A percentile compares a stretch with the other conserved stretches of the same genome.
Conservation (phyloP, 2,888 invertebrate species). For the Oasisia sp. region DNA sequence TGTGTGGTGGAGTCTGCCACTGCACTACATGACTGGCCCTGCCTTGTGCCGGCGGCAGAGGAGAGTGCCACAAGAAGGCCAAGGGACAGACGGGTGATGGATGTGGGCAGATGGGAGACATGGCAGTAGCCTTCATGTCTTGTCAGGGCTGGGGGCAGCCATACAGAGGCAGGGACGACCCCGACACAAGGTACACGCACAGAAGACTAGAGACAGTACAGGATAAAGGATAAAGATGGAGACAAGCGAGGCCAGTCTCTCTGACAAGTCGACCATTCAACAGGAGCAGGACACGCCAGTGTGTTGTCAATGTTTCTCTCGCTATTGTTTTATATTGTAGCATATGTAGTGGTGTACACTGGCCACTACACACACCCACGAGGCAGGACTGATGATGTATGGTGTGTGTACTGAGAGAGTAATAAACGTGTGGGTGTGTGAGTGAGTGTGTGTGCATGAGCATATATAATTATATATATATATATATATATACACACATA, state of each 20-base stretch:
- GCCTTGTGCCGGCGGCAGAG: not conserved
- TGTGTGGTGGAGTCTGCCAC: not conserved
- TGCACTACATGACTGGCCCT: not conserved
- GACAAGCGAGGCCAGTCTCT: too few relatives aligned
- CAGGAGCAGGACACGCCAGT: not conserved
- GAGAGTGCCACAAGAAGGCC: not conserved
- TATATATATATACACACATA: not conserved
- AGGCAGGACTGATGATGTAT: not conserved
- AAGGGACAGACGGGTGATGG: slow-evolving; percentile 10
- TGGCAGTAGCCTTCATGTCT: not conserved
- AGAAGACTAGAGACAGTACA: too few relatives aligned
- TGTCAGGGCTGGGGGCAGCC: not conserved
- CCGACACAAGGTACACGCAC: not conserved
- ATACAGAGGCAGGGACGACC: not conserved
- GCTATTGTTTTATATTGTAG: not conserved
- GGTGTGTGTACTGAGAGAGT: too few relatives aligned
- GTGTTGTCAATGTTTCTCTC: not conserved
- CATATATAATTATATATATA: slow-evolving; percentile 18
- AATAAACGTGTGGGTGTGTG: not conserved
- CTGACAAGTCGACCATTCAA: not conserved
- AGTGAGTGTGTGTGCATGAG: not conserved
- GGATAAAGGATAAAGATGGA: too few relatives aligned
- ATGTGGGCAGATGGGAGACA: slow-evolving; percentile 3
- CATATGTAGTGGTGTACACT: not conserved
- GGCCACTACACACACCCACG: not conserved